These are phyloP conservation scores for Caloenas nicobarica DNA, from an alignment of 2,113 vertebrate species.

Conservation along the genomic window DNA sequence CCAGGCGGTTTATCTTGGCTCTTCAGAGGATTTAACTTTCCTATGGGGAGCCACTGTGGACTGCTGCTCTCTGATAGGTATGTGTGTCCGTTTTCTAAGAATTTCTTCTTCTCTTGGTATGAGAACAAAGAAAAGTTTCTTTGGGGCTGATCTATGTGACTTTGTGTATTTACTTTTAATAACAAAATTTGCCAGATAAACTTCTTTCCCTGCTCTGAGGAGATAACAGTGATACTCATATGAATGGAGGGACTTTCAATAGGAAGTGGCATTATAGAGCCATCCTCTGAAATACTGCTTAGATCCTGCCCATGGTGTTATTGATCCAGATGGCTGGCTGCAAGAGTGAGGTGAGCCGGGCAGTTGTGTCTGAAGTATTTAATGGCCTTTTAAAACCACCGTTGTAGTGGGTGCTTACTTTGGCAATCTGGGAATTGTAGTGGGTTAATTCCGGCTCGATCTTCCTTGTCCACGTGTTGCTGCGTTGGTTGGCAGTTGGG, in stretches of 20 bases:
- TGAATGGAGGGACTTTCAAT: not conserved
- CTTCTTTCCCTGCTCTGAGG: not conserved
- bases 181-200: not conserved
- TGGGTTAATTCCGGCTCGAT: not conserved
- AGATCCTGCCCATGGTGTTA: not conserved
- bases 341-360: not conserved
- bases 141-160: not conserved
- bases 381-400: not conserved
- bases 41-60: fast-evolving
- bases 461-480: not conserved
- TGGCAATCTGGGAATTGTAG: not conserved
- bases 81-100: not conserved
- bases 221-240: not conserved
- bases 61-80: not conserved
- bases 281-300: not conserved
- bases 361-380: not conserved
- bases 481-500: not conserved
- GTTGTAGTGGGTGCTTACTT: not conserved
- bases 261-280: not conserved
- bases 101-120: not conserved
- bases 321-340: not conserved
- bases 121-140: not conserved
- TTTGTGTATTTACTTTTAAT: not conserved
- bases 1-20: not conserved
- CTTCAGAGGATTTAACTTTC: not conserved